These are phyloP conservation scores for Choloepus didactylus DNA, from an alignment of 2,797 vertebrate species.

Conservation along the genomic window DNA sequence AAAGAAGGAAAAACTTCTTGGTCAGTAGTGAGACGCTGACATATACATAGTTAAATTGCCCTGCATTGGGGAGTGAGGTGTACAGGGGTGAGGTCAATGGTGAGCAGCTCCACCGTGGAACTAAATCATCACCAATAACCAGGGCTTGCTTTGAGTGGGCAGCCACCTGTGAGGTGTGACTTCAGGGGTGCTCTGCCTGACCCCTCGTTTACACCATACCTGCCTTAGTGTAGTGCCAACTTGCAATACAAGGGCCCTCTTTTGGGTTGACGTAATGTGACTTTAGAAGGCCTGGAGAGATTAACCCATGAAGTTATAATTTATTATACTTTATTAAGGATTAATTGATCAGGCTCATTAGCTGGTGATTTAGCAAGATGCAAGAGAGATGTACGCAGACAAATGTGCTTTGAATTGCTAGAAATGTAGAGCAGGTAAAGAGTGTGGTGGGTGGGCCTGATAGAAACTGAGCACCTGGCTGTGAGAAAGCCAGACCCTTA, in stretches of 20 bases:
- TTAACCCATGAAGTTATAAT: conserved; percentile 21
- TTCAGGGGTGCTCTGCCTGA: background rate
- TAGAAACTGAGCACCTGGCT: background rate
- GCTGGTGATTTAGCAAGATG: background rate
- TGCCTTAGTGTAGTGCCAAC: background rate
- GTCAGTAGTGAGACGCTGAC: background rate
- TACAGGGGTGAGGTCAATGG: background rate
- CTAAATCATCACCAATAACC: background rate
- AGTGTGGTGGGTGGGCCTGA: background rate
- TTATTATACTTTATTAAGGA: background rate
- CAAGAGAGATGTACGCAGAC: background rate
- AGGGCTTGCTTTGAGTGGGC: background rate
- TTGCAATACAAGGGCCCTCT: background rate
- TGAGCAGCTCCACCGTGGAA: background rate
- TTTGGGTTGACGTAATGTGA: background rate
- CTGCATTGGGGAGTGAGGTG: background rate
- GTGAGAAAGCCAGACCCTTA: background rate
- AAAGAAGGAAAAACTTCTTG: no score
- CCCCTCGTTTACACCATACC: background rate
- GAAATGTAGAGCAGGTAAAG: background rate
- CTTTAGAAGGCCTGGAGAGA: conserved; percentile 22
- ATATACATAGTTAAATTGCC: background rate
- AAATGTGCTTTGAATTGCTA: background rate
- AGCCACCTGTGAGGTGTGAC: background rate
- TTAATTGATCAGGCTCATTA: conserved; percentile 16